Conservation (phyloP, 1,140 invertebrate species). For the Procambarus virginalis region DNA sequence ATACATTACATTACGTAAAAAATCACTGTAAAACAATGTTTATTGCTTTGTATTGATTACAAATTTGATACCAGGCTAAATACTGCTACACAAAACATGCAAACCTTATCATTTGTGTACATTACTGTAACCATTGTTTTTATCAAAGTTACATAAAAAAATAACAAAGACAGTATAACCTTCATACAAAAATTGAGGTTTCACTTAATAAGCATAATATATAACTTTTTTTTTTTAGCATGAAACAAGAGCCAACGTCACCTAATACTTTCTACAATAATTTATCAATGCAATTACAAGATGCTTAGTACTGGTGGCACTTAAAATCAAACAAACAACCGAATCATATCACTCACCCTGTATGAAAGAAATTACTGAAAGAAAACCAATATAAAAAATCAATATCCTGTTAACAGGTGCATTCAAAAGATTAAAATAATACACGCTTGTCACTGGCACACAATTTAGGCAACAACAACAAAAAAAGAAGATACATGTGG, state of each 20-base stretch:
- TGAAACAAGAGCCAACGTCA: not conserved
- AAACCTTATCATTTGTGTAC: too few relatives aligned
- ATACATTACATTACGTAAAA: too few relatives aligned
- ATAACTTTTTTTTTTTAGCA: too few relatives aligned
- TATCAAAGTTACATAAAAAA: too few relatives aligned
- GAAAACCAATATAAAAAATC: constrained; percentile 35
- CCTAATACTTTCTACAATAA: not conserved
- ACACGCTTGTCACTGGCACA: not conserved
- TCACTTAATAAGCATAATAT: too few relatives aligned
- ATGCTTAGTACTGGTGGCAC: not conserved
- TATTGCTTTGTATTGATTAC: too few relatives aligned
- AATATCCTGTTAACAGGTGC: not conserved
- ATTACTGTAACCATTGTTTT: too few relatives aligned
- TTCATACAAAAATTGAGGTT: too few relatives aligned
- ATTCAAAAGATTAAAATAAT: not conserved
- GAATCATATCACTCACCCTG: constrained; percentile 41
- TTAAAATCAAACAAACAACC: constrained; percentile 11
- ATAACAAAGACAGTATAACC: too few relatives aligned
- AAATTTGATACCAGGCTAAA: too few relatives aligned
- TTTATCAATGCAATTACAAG: not conserved
- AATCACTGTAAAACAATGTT: too few relatives aligned
- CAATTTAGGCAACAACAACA: not conserved
- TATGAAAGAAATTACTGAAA: constrained; percentile 66
- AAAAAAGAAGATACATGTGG: not conserved
- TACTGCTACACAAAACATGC: too few relatives aligned